These are phyloP conservation scores for Cacoxenus indagator DNA, from an alignment of 2,888 invertebrate genomes.

Conservation along the genomic window DNA sequence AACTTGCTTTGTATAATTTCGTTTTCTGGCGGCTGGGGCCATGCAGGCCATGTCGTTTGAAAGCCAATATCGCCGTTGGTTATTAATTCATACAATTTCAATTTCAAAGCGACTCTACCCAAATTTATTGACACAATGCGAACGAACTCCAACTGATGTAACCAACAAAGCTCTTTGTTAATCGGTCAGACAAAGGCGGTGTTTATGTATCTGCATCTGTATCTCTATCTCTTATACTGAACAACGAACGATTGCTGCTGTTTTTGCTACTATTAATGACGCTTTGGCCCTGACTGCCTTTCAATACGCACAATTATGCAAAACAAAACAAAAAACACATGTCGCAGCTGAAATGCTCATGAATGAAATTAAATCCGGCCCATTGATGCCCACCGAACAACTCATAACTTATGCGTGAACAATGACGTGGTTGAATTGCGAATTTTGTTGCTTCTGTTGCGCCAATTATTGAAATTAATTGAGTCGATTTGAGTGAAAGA, in stretches of 20 bases:
- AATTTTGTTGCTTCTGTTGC: background rate
- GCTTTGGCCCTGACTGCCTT: background rate
- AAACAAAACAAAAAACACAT: conserved; percentile 4
- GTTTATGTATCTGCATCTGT: background rate
- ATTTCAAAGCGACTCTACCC: background rate
- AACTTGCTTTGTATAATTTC: background rate
- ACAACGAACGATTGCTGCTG: too few species aligned
- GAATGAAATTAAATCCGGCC: conserved; percentile 1
- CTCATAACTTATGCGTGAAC: conserved; percentile 9
- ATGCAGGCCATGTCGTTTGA: background rate
- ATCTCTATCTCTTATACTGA: background rate
- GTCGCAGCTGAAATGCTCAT: background rate
- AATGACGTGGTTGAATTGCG: background rate
- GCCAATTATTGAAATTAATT: conserved; percentile 2
- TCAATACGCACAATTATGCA: conserved; percentile 15
- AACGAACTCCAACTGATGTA: background rate
- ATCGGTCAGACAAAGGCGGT: background rate
- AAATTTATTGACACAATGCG: background rate
- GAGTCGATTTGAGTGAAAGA: background rate
- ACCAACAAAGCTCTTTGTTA: background rate
- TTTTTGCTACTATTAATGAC: background rate
- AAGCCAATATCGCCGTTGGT: conserved; percentile 4
- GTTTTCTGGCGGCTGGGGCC: background rate
- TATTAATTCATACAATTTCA: conserved; percentile 7
- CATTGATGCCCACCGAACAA: background rate